Base-by-base conservation (phyloP, 2,888 invertebrate species). In the Drosophila ustulata region DNA sequence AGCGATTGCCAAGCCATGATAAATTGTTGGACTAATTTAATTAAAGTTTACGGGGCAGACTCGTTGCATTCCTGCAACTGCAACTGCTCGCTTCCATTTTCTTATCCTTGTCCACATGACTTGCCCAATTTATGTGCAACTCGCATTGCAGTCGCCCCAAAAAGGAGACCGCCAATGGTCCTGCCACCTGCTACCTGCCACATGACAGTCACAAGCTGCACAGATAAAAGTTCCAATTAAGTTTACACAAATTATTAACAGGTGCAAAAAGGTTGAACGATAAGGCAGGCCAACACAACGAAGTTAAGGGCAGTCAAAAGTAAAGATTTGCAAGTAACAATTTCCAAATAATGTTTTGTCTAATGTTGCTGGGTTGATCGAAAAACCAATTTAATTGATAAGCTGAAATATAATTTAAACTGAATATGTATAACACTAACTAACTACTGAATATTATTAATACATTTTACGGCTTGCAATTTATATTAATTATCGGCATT, bases 11-110 rank as follows among this genome's bases (percentile, higher is more conserved):
- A 80, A 65, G 75, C 72, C 75, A 71, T 79, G 89, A 87, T 87
- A 87, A 87, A 87, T 87, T 75, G 89, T 72, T 56, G 73, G 75
- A 88, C 87, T 87, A 87, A 87, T 87, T 87, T 87, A 87, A 87
- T 87, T 87, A 87, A 87, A 87, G 71, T 83, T 81, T 86, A 82
- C 82, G 71, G 66, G 30, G 34, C 69, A 62, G 49, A 69, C 64
- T 43, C 52, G 34, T 51, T 53, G 58, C 64, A 66, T 49, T 28
- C 28, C 53, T n/a, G 34, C 34, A 34, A n/a, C 53, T n/a, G 34
- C 34, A 34, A n/a, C 37, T 4, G 34, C 34, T 39, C 26, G 23
- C 23, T 50, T 4, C 34, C 51, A 66, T 61, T 78, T 78, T 61
- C 80, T 76, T 79, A 75, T 79, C 79, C 80, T 76, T 61, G 56